Base-by-base conservation (phyloP, 2,113 vertebrate species). In the Triplophysa rosa region DNA sequence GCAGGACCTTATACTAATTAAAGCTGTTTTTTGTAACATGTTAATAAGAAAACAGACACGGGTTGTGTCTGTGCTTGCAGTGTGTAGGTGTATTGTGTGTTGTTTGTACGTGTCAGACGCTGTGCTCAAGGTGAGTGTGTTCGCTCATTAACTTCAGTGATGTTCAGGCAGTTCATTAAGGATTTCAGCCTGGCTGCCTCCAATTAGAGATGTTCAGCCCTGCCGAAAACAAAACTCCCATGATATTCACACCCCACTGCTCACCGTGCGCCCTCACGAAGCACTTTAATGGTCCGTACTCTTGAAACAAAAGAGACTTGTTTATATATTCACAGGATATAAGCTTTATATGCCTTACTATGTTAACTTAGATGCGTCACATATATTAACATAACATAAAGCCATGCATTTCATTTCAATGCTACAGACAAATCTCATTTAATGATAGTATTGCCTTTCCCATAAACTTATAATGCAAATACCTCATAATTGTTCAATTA, bases 71-170 rank as follows among this genome's bases (percentile, higher is more conserved):
- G 40, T 61, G 47, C 56, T 49, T 42, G 54, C 58, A 56, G 69
- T 52, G 37, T 21, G 11, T 21, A 65, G 64, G 47, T 80, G 54
- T 62, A 19, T 77, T 45, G 54, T 82, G 49, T 54, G 29, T 9
- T 91, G 88, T 90, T 89, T 88, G 87, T 87, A 89, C 90, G 90
- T 92, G 87, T 92, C 89, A 90, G 87, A 89, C 92, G 92, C 90
- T 88, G 71, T 83, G 52, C 87, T 91, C 91, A 93, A 90, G 87
- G 86, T 90, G 81, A 84, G 88, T 92, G 91, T 86, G 83, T 92
- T 93, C 89, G 90, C 89, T 95, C 92, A 93, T 94, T 91, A 93
- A 92, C 89, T 95, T 93, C 90, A 91, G 91, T 68, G 91, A 88
- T 59, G 86, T 89, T 92, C 91, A 88, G 89, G 90, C 91, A 90